phyloP scores from a whole-genome alignment of 1,140 invertebrate genomes.

The Bombus waltoni region DNA sequence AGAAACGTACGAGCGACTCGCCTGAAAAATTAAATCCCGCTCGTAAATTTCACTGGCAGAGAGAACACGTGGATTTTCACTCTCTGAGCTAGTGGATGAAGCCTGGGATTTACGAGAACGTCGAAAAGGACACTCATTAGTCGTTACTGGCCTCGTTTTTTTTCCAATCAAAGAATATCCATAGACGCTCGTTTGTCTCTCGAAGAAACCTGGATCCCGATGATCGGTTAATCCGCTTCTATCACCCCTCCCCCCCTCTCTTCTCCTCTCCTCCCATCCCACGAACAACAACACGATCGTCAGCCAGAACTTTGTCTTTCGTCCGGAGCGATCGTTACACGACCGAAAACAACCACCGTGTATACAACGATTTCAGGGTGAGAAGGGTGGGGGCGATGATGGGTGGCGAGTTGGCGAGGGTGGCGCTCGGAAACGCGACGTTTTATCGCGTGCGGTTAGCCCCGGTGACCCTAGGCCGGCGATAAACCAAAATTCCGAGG shows the following conservation, averaged over 20 bases:
- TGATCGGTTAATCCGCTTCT: conserved; percentile 3
- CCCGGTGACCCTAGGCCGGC: conserved; percentile 33
- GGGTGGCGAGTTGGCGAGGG: background rate
- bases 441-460: conserved; percentile 52
- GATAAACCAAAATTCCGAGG: conserved; percentile 54
- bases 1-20: background rate
- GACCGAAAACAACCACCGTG: background rate
- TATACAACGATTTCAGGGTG: background rate
- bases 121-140: background rate
- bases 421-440: conserved; percentile 27
- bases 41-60: background rate
- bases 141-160: background rate
- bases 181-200: background rate
- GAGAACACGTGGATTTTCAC: background rate
- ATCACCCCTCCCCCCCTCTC: background rate
- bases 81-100: background rate
- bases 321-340: background rate
- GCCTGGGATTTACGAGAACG: background rate
- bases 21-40: background rate
- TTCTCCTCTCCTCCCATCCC: too few species aligned
- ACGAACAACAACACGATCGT: background rate
- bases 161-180: background rate
- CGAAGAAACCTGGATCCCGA: background rate
- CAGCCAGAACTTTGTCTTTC: conserved; percentile 6
- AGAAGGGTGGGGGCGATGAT: background rate